These are phyloP conservation scores for Sipha maydis DNA, from an alignment of 2,888 invertebrate genomes.

Conservation along the genomic window DNA sequence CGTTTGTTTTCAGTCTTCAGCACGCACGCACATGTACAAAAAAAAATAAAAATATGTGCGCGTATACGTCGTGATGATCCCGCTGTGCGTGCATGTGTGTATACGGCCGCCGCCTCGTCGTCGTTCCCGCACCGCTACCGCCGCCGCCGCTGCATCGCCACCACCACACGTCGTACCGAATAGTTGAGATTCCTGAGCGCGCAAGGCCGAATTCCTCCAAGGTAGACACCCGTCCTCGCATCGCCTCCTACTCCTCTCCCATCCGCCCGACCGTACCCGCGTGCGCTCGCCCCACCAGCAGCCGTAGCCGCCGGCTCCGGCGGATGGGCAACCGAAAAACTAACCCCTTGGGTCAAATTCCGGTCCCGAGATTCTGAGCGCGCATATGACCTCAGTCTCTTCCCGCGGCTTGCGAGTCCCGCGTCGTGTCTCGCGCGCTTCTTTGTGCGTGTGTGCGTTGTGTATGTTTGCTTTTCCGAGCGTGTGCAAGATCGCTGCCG, in stretches of 20 bases:
- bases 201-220: constrained; percentile 63
- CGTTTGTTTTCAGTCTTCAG: constrained; percentile 3
- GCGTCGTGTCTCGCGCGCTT: constrained; percentile 28
- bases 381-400: constrained; percentile 59
- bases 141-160: background rate
- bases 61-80: background rate
- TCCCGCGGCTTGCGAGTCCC: constrained; percentile 58
- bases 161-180: constrained; percentile 34
- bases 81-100: background rate
- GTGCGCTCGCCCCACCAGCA: constrained; percentile 4
- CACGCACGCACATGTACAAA: background rate
- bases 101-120: background rate
- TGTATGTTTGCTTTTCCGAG: background rate
- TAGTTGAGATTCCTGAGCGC: constrained; percentile 63
- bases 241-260: constrained; percentile 46
- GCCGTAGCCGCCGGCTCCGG: constrained; percentile 45
- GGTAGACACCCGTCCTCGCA: constrained; percentile 60
- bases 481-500: background rate
- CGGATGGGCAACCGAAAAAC: constrained; percentile 61
- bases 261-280: background rate
- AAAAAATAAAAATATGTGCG: background rate
- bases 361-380: constrained; percentile 60
- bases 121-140: no score
- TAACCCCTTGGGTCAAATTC: constrained; percentile 62
- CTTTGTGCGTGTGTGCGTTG: background rate